Percentiles rank a stretch among this genome's conserved stretches.
These are phyloP conservation scores for Atherinomorus stipes DNA, from an alignment of 2,113 vertebrate genomes.

Conservation along the genomic window DNA sequence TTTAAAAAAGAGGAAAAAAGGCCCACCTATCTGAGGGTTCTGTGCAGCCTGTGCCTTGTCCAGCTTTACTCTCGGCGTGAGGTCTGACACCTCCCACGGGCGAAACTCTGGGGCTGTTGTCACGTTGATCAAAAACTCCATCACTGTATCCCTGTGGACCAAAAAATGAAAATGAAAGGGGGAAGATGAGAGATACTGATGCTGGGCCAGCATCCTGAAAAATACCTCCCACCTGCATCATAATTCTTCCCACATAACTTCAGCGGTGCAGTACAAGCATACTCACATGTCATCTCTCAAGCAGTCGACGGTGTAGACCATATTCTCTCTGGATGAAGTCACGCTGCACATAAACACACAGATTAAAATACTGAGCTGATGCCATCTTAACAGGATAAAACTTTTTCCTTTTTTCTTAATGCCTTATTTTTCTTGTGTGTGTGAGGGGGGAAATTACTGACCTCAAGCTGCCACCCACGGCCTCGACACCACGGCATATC, in stretches of 20 bases:
- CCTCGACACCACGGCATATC: slow-evolving; percentile 94
- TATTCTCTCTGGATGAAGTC: slow-evolving; percentile 89
- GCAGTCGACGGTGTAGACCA: slow-evolving; percentile 91
- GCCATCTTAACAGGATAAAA: background rate
- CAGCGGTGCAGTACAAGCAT: background rate
- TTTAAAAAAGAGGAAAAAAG: too few species aligned
- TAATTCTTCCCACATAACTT: background rate
- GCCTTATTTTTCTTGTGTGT: too few species aligned
- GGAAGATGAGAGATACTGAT: background rate
- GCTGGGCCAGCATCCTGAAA: background rate
- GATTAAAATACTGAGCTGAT: background rate
- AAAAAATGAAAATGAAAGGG: background rate
- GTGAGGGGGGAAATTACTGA: slow-evolving; percentile 76
- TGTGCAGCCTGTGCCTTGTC: slow-evolving; percentile 89
- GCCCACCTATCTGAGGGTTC: slow-evolving; percentile 88
- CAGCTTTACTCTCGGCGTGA: slow-evolving; percentile 83
- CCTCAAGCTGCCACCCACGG: slow-evolving; percentile 92
- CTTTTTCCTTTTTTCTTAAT: background rate
- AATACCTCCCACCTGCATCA: background rate
- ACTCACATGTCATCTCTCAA: slow-evolving; percentile 91
- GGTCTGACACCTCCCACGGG: slow-evolving; percentile 90
- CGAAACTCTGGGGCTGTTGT: slow-evolving; percentile 95
- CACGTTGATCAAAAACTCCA: slow-evolving; percentile 98
- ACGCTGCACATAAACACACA: slow-evolving; percentile 82
- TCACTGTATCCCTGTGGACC: slow-evolving; percentile 90